These are phyloP conservation scores for Chelidonichthys spinosus DNA, from an alignment of 2,797 vertebrate genomes.

Conservation along the genomic window DNA sequence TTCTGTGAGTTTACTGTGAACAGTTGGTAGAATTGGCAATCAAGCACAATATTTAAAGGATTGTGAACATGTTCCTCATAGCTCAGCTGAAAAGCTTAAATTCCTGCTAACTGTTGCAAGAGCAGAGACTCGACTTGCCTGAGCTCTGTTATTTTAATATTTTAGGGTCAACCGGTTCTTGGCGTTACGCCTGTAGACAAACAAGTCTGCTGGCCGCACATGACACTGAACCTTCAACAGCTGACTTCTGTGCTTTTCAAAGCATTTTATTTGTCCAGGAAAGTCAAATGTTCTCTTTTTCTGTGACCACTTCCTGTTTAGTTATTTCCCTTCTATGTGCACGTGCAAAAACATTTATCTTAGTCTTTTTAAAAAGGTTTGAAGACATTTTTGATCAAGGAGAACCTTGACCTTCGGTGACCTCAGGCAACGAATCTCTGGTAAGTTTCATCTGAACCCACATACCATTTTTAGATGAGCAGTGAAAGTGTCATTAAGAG, in stretches of 20 bases:
- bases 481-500: not conserved
- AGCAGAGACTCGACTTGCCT: not conserved
- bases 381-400: not conserved
- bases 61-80: not conserved
- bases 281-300: conserved; percentile 24
- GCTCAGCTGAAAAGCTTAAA: conserved; percentile 11
- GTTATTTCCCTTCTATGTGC: not conserved
- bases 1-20: not conserved
- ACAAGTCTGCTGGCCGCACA: conserved; percentile 6
- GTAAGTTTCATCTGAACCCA: not conserved
- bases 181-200: conserved; percentile 1
- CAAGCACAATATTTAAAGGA: not conserved
- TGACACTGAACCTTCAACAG: conserved; percentile 10
- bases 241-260: conserved; percentile 18
- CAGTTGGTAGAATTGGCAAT: not conserved
- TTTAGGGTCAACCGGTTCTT: conserved; percentile 36
- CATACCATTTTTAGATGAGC: not conserved
- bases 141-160: not conserved
- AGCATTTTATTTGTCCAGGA: not conserved
- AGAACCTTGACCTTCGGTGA: not conserved
- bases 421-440: not conserved
- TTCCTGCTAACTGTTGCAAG: conserved; percentile 16
- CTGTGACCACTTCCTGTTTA: conserved; percentile 16
- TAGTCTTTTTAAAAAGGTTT: not conserved
- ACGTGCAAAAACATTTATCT: not conserved